A percentile compares a stretch with the other conserved stretches of the same genome.
Conservation (phyloP, 1,140 invertebrate genomes). For the Sycophila sp. region DNA sequence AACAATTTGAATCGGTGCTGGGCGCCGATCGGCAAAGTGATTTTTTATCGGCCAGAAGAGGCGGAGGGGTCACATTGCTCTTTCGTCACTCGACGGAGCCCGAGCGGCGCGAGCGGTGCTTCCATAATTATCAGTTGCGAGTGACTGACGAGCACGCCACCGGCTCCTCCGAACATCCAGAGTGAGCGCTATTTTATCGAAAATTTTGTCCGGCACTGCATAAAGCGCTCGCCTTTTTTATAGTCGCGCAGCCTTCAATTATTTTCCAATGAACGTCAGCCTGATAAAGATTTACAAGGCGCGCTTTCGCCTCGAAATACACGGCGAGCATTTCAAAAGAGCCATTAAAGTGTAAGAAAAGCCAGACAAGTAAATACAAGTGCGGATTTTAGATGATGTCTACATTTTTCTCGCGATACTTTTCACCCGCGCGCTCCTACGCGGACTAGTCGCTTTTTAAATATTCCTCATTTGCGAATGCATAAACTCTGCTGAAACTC, state of each 20-base stretch:
- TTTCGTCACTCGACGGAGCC: conserved; percentile 25
- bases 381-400: too few species aligned
- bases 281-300: conserved; percentile 16
- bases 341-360: conserved; percentile 1
- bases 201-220: too few species aligned
- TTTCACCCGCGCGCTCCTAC: neutral
- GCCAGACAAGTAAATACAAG: too few species aligned
- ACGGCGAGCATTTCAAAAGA: neutral
- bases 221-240: too few species aligned
- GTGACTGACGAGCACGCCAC: conserved; percentile 6
- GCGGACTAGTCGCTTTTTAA: neutral
- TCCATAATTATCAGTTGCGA: conserved; percentile 35
- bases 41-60: too few species aligned
- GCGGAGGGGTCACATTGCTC: conserved; percentile 8
- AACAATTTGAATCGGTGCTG: neutral
- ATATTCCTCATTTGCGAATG: conserved; percentile 7
- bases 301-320: too few species aligned
- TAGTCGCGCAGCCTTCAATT: neutral
- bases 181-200: too few species aligned
- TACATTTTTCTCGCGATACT: conserved; percentile 6
- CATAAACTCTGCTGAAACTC: conserved; percentile 11
- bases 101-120: neutral
- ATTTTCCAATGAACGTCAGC: neutral
- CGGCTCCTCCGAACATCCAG: too few species aligned
- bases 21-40: conserved; percentile 22